Percentiles rank a stretch among this genome's conserved stretches.
These are phyloP conservation scores for Dione juno DNA, from an alignment of 2,888 invertebrate species.

Conservation along the genomic window DNA sequence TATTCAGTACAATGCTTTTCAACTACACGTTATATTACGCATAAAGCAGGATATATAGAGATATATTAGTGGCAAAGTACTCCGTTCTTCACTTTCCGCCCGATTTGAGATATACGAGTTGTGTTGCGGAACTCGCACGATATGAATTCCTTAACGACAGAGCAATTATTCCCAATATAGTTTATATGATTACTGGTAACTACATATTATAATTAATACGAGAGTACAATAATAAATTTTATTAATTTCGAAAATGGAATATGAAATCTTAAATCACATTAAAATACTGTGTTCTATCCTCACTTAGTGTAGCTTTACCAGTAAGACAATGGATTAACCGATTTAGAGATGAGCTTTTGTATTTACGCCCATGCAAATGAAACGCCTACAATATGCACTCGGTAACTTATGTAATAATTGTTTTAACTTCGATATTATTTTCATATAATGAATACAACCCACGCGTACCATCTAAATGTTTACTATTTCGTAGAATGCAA, in stretches of 20 bases:
- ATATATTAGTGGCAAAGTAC: too few species aligned
- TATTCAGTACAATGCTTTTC: too few species aligned
- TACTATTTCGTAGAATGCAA: not conserved
- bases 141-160: too few species aligned
- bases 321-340: slow-evolving; percentile 23
- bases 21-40: too few species aligned
- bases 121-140: too few species aligned
- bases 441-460: slow-evolving; percentile 35
- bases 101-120: too few species aligned
- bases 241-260: not conserved
- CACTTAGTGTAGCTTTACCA: slow-evolving; percentile 1
- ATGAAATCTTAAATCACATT: not conserved
- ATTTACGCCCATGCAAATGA: slow-evolving; percentile 39
- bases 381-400: slow-evolving; percentile 38
- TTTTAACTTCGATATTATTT: slow-evolving; percentile 38
- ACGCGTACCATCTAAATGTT: slow-evolving; percentile 24
- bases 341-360: slow-evolving; percentile 35
- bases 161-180: too few species aligned
- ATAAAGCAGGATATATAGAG: too few species aligned
- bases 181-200: too few species aligned
- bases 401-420: slow-evolving; percentile 40
- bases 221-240: too few species aligned
- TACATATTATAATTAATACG: too few species aligned
- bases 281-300: not conserved
- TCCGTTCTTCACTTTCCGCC: too few species aligned